These are phyloP conservation scores for Electrona antarctica DNA, from an alignment of 2,113 vertebrate species.

Conservation along the genomic window DNA sequence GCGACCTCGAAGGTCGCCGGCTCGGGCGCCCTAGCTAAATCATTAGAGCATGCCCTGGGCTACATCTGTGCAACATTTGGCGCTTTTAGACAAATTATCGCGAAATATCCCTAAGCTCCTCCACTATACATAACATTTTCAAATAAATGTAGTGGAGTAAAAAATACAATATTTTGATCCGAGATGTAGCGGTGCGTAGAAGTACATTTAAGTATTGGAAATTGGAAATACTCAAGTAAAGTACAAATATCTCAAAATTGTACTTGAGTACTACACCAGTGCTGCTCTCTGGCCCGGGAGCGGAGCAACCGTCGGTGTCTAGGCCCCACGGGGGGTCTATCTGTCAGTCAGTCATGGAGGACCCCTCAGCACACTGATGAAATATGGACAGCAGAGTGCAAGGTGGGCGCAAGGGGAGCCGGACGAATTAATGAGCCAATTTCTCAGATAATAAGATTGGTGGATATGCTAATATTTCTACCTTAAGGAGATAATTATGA, in stretches of 20 bases:
- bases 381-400: constrained; percentile 81
- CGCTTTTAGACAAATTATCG: no score
- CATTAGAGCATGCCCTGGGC: no score
- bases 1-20: no score
- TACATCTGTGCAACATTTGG: no score
- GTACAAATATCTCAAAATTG: no score
- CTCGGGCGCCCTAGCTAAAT: no score
- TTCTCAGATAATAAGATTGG: constrained; percentile 87
- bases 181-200: no score
- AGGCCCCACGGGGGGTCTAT: constrained; percentile 76
- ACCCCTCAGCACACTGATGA: constrained; percentile 79
- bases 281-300: constrained; percentile 15
- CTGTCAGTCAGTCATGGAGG: constrained; percentile 82
- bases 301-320: no score
- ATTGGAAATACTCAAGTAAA: background rate
- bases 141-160: no score
- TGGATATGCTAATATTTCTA: constrained; percentile 88
- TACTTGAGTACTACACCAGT: background rate
- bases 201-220: constrained; percentile 38
- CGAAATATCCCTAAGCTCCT: no score
- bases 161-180: no score
- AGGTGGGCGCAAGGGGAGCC: constrained; percentile 84
- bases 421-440: constrained; percentile 85
- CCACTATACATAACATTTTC: no score
- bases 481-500: constrained; percentile 90